Base-by-base conservation (phyloP, 2,797 vertebrate species). In the Gymnoscopelus microlampas region DNA sequence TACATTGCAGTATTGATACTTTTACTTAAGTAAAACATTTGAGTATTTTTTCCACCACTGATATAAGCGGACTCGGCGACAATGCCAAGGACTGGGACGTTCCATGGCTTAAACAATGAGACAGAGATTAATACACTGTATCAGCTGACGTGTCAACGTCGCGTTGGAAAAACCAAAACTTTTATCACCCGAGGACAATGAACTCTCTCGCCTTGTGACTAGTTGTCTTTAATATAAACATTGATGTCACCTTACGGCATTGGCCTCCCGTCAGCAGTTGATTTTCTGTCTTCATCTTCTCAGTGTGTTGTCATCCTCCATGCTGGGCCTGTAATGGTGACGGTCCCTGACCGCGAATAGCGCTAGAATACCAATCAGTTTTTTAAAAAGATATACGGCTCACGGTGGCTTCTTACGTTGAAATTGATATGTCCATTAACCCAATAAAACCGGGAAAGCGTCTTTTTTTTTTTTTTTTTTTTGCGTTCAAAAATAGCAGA, bases 211-310 rank as follows among this genome's bases (percentile, higher is more conserved):
- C 12, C 12, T 19, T 32, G 39, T 23, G 58, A 23, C n/a, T 15
- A 3, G 55, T 61, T 53, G 61, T 74, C 53, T 59, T 39, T 11
- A 24, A 69, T 55, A 59, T 23, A 51, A 73, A 61, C 48, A 35
- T 13, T 66, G 62, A 83, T 55, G 50, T 68, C 53, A 78, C 67
- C 60, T 56, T 39, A n/a, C 48, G 14, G 35, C 14, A 14, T 53
- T 32, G 60, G 68, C 65, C 10, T 74, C 10, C 2, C 59, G 32
- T 76, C 73, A 65, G 70, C 56, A 14, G 71, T 73, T 72, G 70
- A 74, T 80, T 78, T 77, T 58, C 61, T 70, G 72, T 82, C 80
- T 78, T 81, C 71, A 78, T 85, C 78, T 53, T 73, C 83, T 26
- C 80, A 65, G 81, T 29, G 65, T 81, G 78, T 15, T 35, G 10